Base-by-base conservation (phyloP, 2,797 vertebrate genomes). In the Vespertilio murinus region DNA sequence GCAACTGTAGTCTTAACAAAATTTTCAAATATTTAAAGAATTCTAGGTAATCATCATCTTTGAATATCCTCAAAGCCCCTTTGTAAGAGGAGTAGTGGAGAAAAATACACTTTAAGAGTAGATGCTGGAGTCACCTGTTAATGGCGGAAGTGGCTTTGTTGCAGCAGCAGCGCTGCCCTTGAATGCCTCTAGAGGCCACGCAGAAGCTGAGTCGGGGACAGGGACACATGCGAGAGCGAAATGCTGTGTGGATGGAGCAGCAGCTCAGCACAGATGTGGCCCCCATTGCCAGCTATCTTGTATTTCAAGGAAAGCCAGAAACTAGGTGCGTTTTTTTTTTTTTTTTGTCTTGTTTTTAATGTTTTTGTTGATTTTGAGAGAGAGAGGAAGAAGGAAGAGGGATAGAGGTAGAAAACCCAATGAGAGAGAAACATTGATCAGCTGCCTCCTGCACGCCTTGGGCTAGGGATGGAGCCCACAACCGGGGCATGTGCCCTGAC, bases 11-110 rank as follows among this genome's bases (percentile, higher is more conserved):
- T 59, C 22, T 47, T 94, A 73, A 70, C 64, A 16, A 85, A 80
- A 77, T 56, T 81, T 77, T 59, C 7, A 91, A 84, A 69, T 90
- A 42, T 75, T 90, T 85, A 0, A n/a, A 67, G 80, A 91, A 85
- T 56, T 56, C 25, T 49, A 81, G 23, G 25, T 56, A 86, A 65
- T 65, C 42, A 87, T 73, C 14, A 65, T 38, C 61, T 59, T 81
- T 49, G 16, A 85, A 45, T 20, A 85, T 40, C 70, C 69, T 8
- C 42, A 20, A 18, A 45, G 22, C 20, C 17, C 28, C 4, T 88
- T 69, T 74, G 28, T 52, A 71, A 69, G 45, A 77, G 2, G 8
- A 64, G 30, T 28, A 70, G 4, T 28, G 56, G 5, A 86, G 35
- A 23, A 61, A 49, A 42, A 56, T 45, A 45, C n/a, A n/a, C 10